Conservation (phyloP, 2,888 invertebrate genomes). For the Pteria penguin region DNA sequence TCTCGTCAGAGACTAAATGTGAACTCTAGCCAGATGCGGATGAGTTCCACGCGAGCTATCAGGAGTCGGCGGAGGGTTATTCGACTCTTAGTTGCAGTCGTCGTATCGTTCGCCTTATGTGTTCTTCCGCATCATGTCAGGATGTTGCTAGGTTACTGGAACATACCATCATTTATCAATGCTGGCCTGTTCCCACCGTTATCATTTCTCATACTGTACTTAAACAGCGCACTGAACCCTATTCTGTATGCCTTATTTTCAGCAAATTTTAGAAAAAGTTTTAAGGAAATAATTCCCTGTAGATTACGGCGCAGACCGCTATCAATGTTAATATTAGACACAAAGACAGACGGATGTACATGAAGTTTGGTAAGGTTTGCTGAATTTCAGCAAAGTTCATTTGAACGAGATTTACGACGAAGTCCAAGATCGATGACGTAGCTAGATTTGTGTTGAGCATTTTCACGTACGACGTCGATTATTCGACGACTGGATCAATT, state of each 20-base stretch:
- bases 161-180: slow-evolving; percentile 82
- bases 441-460: no score
- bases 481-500: no score
- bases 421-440: no score
- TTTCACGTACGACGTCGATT: no score
- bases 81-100: slow-evolving; percentile 92
- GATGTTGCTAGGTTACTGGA: slow-evolving; percentile 91
- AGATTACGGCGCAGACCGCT: slow-evolving; percentile 32
- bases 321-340: slow-evolving; percentile 23
- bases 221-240: slow-evolving; percentile 94
- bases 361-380: no score
- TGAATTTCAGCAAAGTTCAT: no score
- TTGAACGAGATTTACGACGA: no score
- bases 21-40: background rate
- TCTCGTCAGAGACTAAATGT: background rate
- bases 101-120: slow-evolving; percentile 92
- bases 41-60: slow-evolving; percentile 78
- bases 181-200: slow-evolving; percentile 86
- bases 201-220: slow-evolving; percentile 92
- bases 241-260: slow-evolving; percentile 92
- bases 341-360: slow-evolving; percentile 22
- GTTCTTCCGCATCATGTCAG: slow-evolving; percentile 91
- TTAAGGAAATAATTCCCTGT: slow-evolving; percentile 86
- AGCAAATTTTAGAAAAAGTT: slow-evolving; percentile 90
- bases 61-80: slow-evolving; percentile 91